These are phyloP conservation scores for Cephalopachus bancanus DNA, from an alignment of 2,797 vertebrate species.

Conservation along the genomic window DNA sequence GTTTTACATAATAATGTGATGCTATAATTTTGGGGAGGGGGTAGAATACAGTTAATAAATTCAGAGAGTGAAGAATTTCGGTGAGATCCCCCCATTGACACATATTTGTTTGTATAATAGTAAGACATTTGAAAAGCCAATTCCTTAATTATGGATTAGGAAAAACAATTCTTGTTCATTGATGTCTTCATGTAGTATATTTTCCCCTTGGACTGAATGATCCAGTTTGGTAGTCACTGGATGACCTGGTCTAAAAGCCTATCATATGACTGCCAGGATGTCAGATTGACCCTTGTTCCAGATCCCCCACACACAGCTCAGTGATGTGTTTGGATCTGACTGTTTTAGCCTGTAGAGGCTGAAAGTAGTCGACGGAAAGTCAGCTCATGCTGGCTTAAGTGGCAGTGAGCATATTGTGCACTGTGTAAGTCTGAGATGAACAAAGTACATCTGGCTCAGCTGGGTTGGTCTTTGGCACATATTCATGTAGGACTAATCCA, in stretches of 20 bases:
- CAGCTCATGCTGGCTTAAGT: background rate
- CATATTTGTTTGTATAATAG: background rate
- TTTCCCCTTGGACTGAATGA: background rate
- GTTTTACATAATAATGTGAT: background rate
- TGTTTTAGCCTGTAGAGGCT: background rate
- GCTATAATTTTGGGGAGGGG: background rate
- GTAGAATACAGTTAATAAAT: background rate
- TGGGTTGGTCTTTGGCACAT: background rate
- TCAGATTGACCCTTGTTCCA: background rate
- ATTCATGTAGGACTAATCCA: background rate
- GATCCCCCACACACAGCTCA: background rate
- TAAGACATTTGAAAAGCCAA: background rate
- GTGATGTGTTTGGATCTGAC: background rate
- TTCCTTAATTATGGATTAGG: background rate
- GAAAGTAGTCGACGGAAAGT: background rate
- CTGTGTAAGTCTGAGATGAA: background rate
- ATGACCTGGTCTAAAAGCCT: background rate
- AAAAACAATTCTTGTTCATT: background rate
- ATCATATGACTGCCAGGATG: background rate
- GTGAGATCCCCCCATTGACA: background rate
- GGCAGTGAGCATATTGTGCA: background rate
- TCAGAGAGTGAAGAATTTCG: background rate
- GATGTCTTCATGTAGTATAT: background rate
- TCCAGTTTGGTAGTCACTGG: background rate
- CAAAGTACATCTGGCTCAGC: background rate